Evolutionary conservation across 2,113 vertebrate genomes (phyloP).

Genomic region (Zapus hudsonius): DNA sequence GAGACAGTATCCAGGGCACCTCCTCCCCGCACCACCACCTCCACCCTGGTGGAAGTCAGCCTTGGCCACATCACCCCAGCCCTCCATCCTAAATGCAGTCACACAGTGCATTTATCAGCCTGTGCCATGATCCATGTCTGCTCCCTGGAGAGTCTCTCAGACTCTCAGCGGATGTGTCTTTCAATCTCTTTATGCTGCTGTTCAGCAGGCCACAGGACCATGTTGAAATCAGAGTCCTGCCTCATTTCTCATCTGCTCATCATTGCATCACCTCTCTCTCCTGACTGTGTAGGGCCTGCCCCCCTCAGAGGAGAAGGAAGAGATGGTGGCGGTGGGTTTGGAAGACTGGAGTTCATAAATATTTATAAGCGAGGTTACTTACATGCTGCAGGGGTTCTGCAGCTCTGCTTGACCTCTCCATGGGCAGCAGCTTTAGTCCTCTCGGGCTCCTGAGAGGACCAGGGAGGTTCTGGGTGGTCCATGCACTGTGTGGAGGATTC

Average conservation of each 20-base stretch:
- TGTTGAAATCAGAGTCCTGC: not conserved
- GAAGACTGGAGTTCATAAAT: not conserved
- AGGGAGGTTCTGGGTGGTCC: not conserved
- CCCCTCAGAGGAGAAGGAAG: not conserved
- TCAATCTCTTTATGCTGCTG: not conserved
- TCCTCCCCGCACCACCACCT: too few species aligned
- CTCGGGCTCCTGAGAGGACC: not conserved
- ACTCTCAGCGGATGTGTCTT: not conserved
- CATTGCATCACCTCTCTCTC: not conserved
- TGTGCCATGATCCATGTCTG: not conserved
- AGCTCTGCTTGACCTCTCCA: not conserved
- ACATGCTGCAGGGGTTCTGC: not conserved
- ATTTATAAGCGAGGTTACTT: not conserved
- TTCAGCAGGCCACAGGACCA: not conserved
- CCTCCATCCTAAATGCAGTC: not conserved
- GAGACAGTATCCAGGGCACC: not conserved
- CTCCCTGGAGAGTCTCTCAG: not conserved
- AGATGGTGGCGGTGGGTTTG: not conserved
- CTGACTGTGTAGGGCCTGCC: not conserved
- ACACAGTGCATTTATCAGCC: not conserved
- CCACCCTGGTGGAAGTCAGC: not conserved
- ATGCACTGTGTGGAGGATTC: rapidly evolving
- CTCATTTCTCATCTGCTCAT: not conserved
- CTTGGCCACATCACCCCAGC: not conserved
- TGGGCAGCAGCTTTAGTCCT: not conserved